Evolutionary conservation across 35 echinoderm and acorn worm genomes (phyloP), one percentile per base, ranked within the genome.

Genomic region (Heliocidaris erythrogramma): DNA sequence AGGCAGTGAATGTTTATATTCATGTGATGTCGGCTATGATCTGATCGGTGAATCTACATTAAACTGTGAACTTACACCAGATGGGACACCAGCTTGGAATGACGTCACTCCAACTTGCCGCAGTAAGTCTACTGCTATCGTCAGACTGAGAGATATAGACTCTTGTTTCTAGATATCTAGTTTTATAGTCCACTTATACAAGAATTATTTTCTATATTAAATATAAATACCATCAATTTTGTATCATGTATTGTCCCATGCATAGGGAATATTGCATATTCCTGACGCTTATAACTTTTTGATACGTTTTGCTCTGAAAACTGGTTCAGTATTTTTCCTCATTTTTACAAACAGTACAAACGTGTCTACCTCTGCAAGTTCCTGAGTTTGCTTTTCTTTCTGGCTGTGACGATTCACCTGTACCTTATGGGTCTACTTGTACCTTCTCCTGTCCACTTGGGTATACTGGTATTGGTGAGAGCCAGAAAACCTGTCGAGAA

Each of bases 1-100:
- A 31, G 96, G 96, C 16, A 52, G 94, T 49, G 48, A 60, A 31
- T 96, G 96, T 47, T 92, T 14, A 29, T 94, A 95, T 52, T 85
- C 88, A 14, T 96, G 96, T 89, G 94, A 95, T 48, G 32, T 18
- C 5, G 96, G 96, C 11, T 96, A 96, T 47, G 42, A 92, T n/a
- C 59, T 95, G 94, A 49, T 50, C 6, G 96, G 96, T 21, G 1
- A 35, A 9, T 32, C 11, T 9, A 93, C 1, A 9, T 30, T 94
- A 11, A 90, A 86, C 5, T 96, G 96, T 93, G 94, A 96, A 49
- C 53, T 86, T 30, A 48, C 48, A 32, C 17, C 90, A 0, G 90
- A 53, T 53, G 35, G 35, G 0, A 53, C 11, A 2, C 90, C 90
- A 0, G 49, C 47, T 11, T 92, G 90, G 90, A 53, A 92, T 24